A percentile compares a stretch with the other conserved stretches of the same genome.
These are phyloP conservation scores for Andrena flavipes DNA, from an alignment of 2,888 invertebrate genomes.

Conservation along the genomic window DNA sequence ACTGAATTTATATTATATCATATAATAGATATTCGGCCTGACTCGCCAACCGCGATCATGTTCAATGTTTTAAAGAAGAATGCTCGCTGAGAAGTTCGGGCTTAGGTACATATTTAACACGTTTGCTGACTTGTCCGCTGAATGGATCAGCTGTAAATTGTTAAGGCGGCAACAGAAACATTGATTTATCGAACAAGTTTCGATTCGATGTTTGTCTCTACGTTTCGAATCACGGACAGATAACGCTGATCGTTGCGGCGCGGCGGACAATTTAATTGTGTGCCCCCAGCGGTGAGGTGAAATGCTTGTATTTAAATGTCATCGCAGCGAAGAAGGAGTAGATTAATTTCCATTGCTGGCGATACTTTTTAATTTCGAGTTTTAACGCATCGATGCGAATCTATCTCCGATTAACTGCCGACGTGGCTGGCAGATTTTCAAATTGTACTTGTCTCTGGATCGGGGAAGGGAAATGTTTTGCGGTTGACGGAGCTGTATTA, in stretches of 20 bases:
- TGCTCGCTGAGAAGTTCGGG: background rate
- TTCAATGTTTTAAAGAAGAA: background rate
- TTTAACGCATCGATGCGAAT: conserved; percentile 1
- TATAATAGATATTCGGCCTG: background rate
- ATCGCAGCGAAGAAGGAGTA: conserved; percentile 19
- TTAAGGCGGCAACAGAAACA: conserved; percentile 27
- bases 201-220: conserved; percentile 6
- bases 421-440: background rate
- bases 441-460: background rate
- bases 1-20: background rate
- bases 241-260: background rate
- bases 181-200: conserved; percentile 32
- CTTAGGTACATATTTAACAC: no score
- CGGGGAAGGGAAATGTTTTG: conserved; percentile 38
- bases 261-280: conserved; percentile 12
- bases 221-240: background rate
- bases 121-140: background rate
- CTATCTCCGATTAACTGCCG: background rate
- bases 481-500: conserved; percentile 45
- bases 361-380: conserved; percentile 8
- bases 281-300: conserved; percentile 13
- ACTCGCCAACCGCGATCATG: background rate
- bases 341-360: conserved; percentile 35
- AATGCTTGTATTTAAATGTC: conserved; percentile 47
- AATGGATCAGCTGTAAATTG: conserved; percentile 19